A percentile compares a stretch with the other conserved stretches of the same genome.
Conservation (phyloP, 2,797 vertebrate species). For the Malacoraja senta region DNA sequence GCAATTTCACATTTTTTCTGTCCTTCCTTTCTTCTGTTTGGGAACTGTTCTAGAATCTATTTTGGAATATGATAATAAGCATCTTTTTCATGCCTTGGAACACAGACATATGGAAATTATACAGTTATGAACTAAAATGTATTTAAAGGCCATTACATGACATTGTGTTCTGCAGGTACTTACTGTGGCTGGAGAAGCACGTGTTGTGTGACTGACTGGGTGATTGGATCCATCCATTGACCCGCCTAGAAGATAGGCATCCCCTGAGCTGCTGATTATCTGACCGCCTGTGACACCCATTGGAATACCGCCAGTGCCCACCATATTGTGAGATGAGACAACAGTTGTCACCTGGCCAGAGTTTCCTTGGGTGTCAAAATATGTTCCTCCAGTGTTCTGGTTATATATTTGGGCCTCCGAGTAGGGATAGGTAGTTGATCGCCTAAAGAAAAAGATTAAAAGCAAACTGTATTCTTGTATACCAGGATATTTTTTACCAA, state of each 20-base stretch:
- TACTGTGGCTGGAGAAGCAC: constrained; percentile 70
- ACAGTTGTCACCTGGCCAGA: constrained; percentile 71
- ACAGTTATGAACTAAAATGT: constrained; percentile 14
- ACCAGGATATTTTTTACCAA: background rate
- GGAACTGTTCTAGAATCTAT: no score
- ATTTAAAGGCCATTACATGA: background rate
- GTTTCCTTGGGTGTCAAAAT: constrained; percentile 72
- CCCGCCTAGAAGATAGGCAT: constrained; percentile 68
- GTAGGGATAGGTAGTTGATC: constrained; percentile 71
- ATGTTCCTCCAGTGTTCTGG: constrained; percentile 71
- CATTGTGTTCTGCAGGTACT: constrained; percentile 48
- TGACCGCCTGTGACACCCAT: constrained; percentile 73
- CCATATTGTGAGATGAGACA: constrained; percentile 71
- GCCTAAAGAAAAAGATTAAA: constrained; percentile 55
- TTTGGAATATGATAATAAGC: no score
- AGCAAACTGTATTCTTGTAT: constrained; percentile 45
- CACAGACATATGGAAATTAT: background rate
- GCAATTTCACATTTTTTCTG: no score
- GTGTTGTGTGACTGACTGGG: constrained; percentile 66
- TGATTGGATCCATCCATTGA: constrained; percentile 73
- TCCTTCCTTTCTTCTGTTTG: no score
- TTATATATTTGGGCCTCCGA: constrained; percentile 75
- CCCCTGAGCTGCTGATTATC: constrained; percentile 70
- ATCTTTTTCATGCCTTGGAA: no score
- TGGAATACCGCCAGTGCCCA: constrained; percentile 69